Conservation (phyloP, 2,797 vertebrate genomes). For the Chiropotes sagulatus region DNA sequence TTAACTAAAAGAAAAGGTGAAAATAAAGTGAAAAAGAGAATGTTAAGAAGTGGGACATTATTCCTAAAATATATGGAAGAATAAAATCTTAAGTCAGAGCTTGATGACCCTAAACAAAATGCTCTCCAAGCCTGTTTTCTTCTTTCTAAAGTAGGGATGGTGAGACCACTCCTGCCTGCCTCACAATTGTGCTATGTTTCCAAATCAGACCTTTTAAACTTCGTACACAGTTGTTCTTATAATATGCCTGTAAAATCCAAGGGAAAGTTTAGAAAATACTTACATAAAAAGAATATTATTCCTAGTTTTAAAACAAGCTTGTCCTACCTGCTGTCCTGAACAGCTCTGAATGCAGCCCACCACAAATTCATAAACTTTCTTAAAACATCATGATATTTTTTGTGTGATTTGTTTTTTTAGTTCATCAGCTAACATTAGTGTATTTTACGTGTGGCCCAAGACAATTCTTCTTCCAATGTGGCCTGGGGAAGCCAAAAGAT, state of each 20-base stretch:
- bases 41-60: not conserved
- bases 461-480: not conserved
- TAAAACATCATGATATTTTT: not conserved
- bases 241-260: not conserved
- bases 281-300: not conserved
- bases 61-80: not conserved
- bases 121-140: not conserved
- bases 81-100: not conserved
- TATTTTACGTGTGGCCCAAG: not conserved
- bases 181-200: not conserved
- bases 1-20: not conserved
- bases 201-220: constrained; percentile 3
- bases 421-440: not conserved
- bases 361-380: not conserved
- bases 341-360: not conserved
- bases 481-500: not conserved
- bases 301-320: not conserved
- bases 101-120: not conserved
- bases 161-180: not conserved
- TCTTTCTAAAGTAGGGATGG: not conserved
- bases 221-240: not conserved
- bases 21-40: not conserved
- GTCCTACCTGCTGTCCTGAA: not conserved
- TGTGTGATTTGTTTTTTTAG: not conserved
- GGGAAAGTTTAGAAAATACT: not conserved